Base-by-base conservation (phyloP, 2,888 invertebrate species). In the Scaptomyza reducta region DNA sequence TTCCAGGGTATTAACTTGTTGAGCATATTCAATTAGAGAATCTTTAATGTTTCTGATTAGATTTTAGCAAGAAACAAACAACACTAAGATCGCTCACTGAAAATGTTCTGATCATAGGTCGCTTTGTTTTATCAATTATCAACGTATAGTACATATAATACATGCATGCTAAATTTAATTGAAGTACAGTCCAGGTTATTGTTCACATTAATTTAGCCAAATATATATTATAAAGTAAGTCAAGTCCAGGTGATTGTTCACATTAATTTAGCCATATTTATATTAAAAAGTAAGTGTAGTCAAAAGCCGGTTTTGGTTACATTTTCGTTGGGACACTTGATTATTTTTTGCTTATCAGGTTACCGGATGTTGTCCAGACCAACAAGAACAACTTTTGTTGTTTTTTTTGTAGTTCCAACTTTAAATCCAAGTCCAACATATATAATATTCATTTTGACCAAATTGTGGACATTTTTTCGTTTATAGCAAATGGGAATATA, bases 91-190 rank as follows among this genome's bases (percentile, higher is more conserved):
- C 31, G 18, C 18, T 18, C 6, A 38, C 6, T 3, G 16, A 6
- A 47, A 33, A 31, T 54, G 31, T 45, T 45, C 18, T 22, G 29
- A 18, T 33, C 46, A 45, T 44, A 54, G 54, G 22, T 54, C 54
- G 27, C 10, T n/a, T 16, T 6, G 18, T 27, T 18, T 53, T 53
- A 53, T 53, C 53, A 44, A 14, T 27, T 53, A 6, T 53, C 6
- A 27, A 14, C n/a, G 10, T 45, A 14, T 11, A 38, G 3, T 38
- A 35, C 35, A n/a, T n/a, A n/a, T n/a, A n/a, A n/a, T n/a, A n/a
- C 5, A 27, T 16, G 11, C 16, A 5, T 18, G 9, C 16, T 7
- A 13, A 13, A 6, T 47, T 31, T 31, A 6, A 31, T 13, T 13
- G 16, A 13, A 47, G n/a, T 22, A 2, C 22, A 4, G 22, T 22